phyloP scores from a whole-genome alignment of 2,797 vertebrate species.

The Nannoperca australis region DNA sequence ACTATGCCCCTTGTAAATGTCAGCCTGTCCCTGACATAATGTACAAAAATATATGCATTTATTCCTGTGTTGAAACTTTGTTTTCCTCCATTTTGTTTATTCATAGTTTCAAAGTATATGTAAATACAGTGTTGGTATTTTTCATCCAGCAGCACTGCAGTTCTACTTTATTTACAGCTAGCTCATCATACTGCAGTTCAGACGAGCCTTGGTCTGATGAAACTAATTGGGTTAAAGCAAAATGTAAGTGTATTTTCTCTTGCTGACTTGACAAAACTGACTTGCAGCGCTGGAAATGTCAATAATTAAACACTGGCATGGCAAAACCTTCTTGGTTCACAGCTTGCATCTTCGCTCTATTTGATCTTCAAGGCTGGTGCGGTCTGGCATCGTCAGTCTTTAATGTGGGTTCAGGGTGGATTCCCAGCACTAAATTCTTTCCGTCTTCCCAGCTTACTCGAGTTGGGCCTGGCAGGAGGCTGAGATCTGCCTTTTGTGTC shows the following conservation, averaged over 20 bases:
- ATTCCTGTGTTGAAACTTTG: constrained; percentile 9
- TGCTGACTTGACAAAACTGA: constrained; percentile 81
- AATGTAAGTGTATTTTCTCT: constrained; percentile 69
- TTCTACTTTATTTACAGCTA: constrained; percentile 50
- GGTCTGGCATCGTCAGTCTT: constrained; percentile 74
- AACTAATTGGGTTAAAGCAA: constrained; percentile 72
- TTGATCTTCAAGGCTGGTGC: constrained; percentile 84
- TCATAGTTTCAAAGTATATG: constrained; percentile 35
- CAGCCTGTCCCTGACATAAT: neutral
- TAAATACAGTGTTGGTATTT: constrained; percentile 25
- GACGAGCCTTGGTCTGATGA: constrained; percentile 50
- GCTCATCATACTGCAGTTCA: constrained; percentile 44
- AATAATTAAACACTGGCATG: constrained; percentile 84
- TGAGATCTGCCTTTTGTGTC: constrained; percentile 72
- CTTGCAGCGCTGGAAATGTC: constrained; percentile 76
- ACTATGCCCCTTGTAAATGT: constrained; percentile 13
- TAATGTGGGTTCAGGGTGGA: constrained; percentile 80
- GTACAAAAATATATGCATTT: constrained; percentile 29
- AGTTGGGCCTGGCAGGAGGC: constrained; percentile 70
- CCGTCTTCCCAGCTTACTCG: constrained; percentile 58
- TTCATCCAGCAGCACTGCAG: constrained; percentile 26
- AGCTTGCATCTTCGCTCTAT: constrained; percentile 81
- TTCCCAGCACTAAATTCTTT: constrained; percentile 69
- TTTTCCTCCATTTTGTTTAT: constrained; percentile 29
- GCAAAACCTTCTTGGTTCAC: constrained; percentile 77